phyloP scores from a whole-genome alignment of 2,797 vertebrate species.

The Rhincodon typus region DNA sequence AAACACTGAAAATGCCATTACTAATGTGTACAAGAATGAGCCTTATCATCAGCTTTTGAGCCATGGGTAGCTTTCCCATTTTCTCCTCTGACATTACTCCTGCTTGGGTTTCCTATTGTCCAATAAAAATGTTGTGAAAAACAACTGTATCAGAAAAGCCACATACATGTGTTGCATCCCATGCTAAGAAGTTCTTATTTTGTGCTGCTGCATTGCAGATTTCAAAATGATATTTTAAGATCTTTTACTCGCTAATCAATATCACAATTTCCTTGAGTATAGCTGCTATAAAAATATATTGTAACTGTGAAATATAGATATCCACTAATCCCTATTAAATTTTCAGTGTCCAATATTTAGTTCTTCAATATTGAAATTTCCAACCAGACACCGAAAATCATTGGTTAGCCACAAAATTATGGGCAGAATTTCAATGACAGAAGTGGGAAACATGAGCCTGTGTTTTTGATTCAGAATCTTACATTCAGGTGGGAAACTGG shows the following conservation, averaged over 20 bases:
- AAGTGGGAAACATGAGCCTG: background rate
- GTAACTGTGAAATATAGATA: background rate
- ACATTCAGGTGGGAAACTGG: background rate
- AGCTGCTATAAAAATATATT: background rate
- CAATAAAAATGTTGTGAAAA: no score
- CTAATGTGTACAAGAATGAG: slow-evolving; percentile 5
- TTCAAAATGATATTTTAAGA: background rate
- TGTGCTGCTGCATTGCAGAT: no score
- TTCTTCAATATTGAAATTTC: background rate
- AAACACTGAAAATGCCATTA: slow-evolving; percentile 13
- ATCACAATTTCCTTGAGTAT: background rate
- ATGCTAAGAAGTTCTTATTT: background rate
- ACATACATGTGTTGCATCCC: background rate
- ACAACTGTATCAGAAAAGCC: background rate
- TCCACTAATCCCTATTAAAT: background rate
- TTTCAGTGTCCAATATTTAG: background rate
- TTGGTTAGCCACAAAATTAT: background rate
- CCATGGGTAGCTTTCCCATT: background rate
- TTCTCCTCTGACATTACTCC: background rate
- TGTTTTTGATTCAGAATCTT: background rate
- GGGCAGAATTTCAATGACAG: background rate
- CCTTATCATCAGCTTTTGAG: background rate
- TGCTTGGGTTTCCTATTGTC: background rate
- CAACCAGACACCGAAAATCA: background rate
- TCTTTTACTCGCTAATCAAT: background rate